These are phyloP conservation scores for Antheraea yamamai DNA, from an alignment of 2,888 invertebrate species.

Conservation along the genomic window DNA sequence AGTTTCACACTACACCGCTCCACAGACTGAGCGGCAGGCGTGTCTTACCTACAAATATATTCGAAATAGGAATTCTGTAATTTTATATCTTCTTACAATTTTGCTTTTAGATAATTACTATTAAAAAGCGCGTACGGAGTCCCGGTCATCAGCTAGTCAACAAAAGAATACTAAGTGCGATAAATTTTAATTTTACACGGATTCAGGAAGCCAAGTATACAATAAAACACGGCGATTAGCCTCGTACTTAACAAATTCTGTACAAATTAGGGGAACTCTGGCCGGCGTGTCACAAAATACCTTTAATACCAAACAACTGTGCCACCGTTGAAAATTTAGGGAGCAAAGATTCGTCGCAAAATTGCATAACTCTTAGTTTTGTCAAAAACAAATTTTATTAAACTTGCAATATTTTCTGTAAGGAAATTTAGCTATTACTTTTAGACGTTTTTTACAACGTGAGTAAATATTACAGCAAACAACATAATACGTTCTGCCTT, in stretches of 20 bases:
- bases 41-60: too few relatives aligned
- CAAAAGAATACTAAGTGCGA: not conserved
- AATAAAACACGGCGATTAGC: constrained; percentile 18
- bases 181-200: constrained; percentile 14
- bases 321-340: constrained; percentile 21
- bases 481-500: not conserved
- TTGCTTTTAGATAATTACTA: too few relatives aligned
- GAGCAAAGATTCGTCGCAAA: constrained; percentile 12
- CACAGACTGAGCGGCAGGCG: too few relatives aligned
- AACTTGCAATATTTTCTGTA: not conserved
- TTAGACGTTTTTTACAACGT: not conserved
- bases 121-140: too few relatives aligned
- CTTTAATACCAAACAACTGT: constrained; percentile 33
- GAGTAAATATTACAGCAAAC: not conserved
- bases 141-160: not conserved
- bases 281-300: constrained; percentile 30
- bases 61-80: too few relatives aligned
- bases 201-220: constrained; percentile 20
- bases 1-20: too few relatives aligned
- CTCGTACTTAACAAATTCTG: constrained; percentile 31
- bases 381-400: not conserved
- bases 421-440: not conserved
- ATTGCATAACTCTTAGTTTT: constrained; percentile 18
- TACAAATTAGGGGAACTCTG: constrained; percentile 31
- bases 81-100: too few relatives aligned